Base-by-base conservation (phyloP, 2,888 invertebrate genomes). In the Agonopterix arenella region DNA sequence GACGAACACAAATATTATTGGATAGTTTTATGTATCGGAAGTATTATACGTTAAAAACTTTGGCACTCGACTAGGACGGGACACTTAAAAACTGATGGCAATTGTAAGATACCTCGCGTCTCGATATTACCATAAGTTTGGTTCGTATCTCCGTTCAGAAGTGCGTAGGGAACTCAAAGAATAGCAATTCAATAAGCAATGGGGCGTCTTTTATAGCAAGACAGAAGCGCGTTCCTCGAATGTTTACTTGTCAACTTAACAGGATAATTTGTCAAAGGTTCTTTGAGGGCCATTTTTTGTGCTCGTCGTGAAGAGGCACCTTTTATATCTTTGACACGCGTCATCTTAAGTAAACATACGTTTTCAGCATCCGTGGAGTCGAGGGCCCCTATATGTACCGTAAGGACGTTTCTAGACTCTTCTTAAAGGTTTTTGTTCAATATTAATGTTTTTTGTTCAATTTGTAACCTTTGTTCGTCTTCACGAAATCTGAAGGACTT, bases 11-110 rank as follows among this genome's bases (percentile, higher is more conserved):
- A 84, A 86, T 84, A 84, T 80, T 80, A 83, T 82, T 80, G 76
- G 80, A 84, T 84, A 73, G 83, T 76, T 85, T 86, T 84, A 85
- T 88, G 86, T 86, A 84, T 86, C 84, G 84, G 84, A 84, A 83
- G 76, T 76, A 84, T 88, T 86, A 82, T 75, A 79, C 77, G 81
- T 81, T 83, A 77, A 81, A 83, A 88, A 85, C 74, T 86, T 83
- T 80, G 80, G 76, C 81, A 78, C 80, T 82, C 71, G 66, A 68
- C 61, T 62, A 62, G 62, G 68, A 66, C 64, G 61, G 69, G 63
- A 64, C 68, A 73, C 75, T 75, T 76, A 74, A 72, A 71, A 76
- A 65, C 69, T 70, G 67, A 63, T 58, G 62, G 61, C 66, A 66
- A 68, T 18, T 45, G 45, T 48, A 44, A 46, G 43, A 41, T 40